These are phyloP conservation scores for Oreortyx pictus DNA, from an alignment of 2,797 vertebrate genomes.

Conservation along the genomic window DNA sequence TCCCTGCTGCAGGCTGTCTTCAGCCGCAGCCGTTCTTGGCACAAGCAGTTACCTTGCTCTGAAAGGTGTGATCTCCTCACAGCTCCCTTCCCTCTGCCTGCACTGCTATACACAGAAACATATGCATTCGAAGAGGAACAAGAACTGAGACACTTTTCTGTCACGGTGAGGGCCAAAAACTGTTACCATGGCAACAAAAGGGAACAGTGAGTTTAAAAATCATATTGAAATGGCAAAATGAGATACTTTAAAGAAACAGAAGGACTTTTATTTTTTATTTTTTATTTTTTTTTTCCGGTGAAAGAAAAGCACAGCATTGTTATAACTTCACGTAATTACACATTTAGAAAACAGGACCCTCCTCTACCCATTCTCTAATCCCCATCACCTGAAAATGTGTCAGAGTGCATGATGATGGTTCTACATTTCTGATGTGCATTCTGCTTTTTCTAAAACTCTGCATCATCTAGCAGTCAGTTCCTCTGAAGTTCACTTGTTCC, in stretches of 20 bases:
- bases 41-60: slow-evolving; percentile 63
- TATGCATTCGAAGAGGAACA: slow-evolving; percentile 75
- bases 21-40: slow-evolving; percentile 45
- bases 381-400: neutral
- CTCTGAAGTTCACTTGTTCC: neutral
- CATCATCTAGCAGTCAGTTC: neutral
- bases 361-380: neutral
- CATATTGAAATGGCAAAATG: slow-evolving; percentile 78
- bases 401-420: neutral
- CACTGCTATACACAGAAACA: slow-evolving; percentile 68
- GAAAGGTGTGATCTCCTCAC: slow-evolving; percentile 66
- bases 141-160: slow-evolving; percentile 75
- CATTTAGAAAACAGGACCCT: slow-evolving; percentile 26
- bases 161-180: slow-evolving; percentile 77
- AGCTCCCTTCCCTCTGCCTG: slow-evolving; percentile 44
- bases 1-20: slow-evolving; percentile 70
- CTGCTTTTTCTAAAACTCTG: neutral
- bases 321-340: neutral
- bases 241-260: slow-evolving; percentile 78
- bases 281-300: neutral
- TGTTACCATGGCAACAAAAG: slow-evolving; percentile 79
- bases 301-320: neutral
- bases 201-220: slow-evolving; percentile 78
- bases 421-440: neutral
- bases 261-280: neutral